Percentiles rank a stretch among this genome's conserved stretches.
phyloP scores from a whole-genome alignment of 1,140 invertebrate genomes.

The Plodia interpunctella region DNA sequence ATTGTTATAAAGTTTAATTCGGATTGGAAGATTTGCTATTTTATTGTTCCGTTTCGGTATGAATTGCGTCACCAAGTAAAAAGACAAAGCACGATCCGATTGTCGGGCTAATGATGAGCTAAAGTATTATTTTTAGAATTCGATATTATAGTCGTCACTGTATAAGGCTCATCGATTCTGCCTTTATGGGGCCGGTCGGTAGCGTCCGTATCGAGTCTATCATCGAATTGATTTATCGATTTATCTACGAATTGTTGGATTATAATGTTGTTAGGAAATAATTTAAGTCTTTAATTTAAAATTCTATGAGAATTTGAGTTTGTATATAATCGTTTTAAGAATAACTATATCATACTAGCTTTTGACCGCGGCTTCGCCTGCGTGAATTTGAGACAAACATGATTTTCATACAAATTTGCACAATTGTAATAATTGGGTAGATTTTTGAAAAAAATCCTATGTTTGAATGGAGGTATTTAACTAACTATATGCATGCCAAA shows the following conservation, averaged over 20 bases:
- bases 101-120: slow-evolving; percentile 67
- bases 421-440: too few relatives aligned
- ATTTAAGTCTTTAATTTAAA: background rate
- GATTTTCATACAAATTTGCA: too few relatives aligned
- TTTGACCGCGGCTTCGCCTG: too few relatives aligned
- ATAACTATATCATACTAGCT: too few relatives aligned
- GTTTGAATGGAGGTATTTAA: too few relatives aligned
- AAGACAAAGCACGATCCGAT: slow-evolving; percentile 70
- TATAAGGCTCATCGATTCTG: slow-evolving; percentile 31
- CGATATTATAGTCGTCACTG: slow-evolving; percentile 17
- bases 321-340: too few relatives aligned
- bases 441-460: too few relatives aligned
- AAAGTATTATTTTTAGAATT: slow-evolving; percentile 70
- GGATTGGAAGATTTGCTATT: slow-evolving; percentile 26
- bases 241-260: slow-evolving; percentile 10
- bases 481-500: too few relatives aligned
- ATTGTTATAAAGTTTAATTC: slow-evolving; percentile 34
- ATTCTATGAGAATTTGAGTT: background rate
- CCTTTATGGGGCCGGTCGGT: slow-evolving; percentile 64
- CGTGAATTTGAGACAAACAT: too few relatives aligned
- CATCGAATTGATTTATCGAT: slow-evolving; percentile 16
- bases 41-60: slow-evolving; percentile 64
- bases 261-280: background rate
- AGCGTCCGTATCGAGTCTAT: slow-evolving; percentile 25
- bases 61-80: slow-evolving; percentile 73